phyloP scores from a whole-genome alignment of 1,140 invertebrate genomes.

The Tribolium madens region DNA sequence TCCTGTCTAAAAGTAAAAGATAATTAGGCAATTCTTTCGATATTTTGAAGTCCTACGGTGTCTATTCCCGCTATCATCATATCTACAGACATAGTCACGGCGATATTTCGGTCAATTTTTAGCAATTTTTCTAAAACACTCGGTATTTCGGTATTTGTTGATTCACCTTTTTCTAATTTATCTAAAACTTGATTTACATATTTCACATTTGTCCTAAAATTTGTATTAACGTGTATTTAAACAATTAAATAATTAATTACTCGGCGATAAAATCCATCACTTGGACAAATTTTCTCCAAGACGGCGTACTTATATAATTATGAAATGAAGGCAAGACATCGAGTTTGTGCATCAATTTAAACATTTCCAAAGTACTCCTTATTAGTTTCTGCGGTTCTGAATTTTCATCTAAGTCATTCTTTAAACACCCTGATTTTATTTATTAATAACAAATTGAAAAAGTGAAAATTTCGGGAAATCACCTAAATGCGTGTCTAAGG shows the following conservation, averaged over 20 bases:
- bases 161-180: slow-evolving; percentile 59
- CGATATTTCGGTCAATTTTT: slow-evolving; percentile 69
- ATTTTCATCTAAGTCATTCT: slow-evolving; percentile 37
- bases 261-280: slow-evolving; percentile 53
- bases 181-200: slow-evolving; percentile 64
- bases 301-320: slow-evolving; percentile 71
- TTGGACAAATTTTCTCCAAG: slow-evolving; percentile 60
- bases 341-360: slow-evolving; percentile 70
- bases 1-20: slow-evolving; percentile 55
- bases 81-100: slow-evolving; percentile 77
- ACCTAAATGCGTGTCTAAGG: slow-evolving; percentile 75
- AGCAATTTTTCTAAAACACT: slow-evolving; percentile 71
- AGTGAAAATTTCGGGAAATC: not conserved
- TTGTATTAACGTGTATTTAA: too few relatives aligned
- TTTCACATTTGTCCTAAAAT: slow-evolving; percentile 50
- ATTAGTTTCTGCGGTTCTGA: slow-evolving; percentile 47
- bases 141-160: slow-evolving; percentile 58
- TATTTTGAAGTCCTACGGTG: slow-evolving; percentile 69
- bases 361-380: slow-evolving; percentile 65
- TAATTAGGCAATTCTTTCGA: not conserved
- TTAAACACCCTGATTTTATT: slow-evolving; percentile 41
- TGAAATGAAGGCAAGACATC: slow-evolving; percentile 75
- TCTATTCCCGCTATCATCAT: slow-evolving; percentile 82
- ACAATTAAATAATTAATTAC: slow-evolving; percentile 20
- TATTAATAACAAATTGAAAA: not conserved